These are phyloP conservation scores for Sandelia bainsii DNA, from an alignment of 2,797 vertebrate genomes.

Conservation along the genomic window DNA sequence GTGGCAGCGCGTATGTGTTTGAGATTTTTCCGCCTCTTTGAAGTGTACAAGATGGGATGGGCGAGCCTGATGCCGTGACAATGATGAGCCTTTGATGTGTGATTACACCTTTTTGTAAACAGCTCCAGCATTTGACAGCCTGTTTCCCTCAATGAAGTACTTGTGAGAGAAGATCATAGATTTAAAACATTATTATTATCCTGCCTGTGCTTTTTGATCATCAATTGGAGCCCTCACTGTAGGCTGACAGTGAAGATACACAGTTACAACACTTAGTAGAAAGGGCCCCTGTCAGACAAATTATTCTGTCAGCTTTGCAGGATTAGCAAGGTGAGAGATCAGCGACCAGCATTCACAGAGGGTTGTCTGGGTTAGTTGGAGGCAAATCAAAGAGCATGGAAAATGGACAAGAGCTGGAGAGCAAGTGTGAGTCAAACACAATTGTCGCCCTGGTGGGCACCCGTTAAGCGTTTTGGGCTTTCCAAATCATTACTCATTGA, in stretches of 20 bases:
- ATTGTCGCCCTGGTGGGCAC: slow-evolving; percentile 17
- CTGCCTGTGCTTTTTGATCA: slow-evolving; percentile 50
- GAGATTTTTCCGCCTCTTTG: slow-evolving; percentile 58
- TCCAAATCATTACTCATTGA: slow-evolving; percentile 30
- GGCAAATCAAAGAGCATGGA: slow-evolving; percentile 18
- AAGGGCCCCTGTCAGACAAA: slow-evolving; percentile 14
- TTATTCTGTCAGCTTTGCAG: slow-evolving; percentile 37
- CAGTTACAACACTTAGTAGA: neutral
- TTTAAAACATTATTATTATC: slow-evolving; percentile 57
- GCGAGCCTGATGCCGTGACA: slow-evolving; percentile 38
- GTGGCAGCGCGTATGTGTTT: slow-evolving; percentile 45
- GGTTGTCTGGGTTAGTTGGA: neutral
- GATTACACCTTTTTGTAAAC: slow-evolving; percentile 62
- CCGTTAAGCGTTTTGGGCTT: slow-evolving; percentile 41
- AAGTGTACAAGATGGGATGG: slow-evolving; percentile 59
- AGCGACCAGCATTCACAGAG: neutral
- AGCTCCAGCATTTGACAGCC: slow-evolving; percentile 48
- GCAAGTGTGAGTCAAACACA: slow-evolving; percentile 14
- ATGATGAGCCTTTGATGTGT: slow-evolving; percentile 64
- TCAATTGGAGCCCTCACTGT: slow-evolving; percentile 15
- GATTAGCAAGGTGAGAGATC: slow-evolving; percentile 43
- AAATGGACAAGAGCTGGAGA: slow-evolving; percentile 10
- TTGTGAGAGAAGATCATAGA: slow-evolving; percentile 44
- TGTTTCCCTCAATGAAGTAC: slow-evolving; percentile 52
- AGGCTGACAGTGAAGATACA: slow-evolving; percentile 10